Base-by-base conservation (phyloP, 2,797 vertebrate species). In the Phoeniculus purpureus region DNA sequence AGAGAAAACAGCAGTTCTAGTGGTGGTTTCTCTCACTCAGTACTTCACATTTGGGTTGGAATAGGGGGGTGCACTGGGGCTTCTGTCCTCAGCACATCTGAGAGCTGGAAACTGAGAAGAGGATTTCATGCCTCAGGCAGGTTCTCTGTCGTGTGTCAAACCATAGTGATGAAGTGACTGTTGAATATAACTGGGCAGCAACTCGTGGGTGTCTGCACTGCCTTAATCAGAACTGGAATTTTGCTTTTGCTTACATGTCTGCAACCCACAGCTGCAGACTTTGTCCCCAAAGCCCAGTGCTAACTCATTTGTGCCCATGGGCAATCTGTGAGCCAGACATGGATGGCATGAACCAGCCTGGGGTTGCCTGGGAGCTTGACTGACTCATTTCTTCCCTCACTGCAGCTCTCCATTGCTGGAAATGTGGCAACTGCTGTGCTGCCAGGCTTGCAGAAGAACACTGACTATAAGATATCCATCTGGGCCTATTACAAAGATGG, bases 381-480 rank as follows among this genome's bases (percentile, higher is more conserved):
- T 89, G 89, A 81, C 66, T 48, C 34, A 9, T 81, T 58, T 81
- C 45, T 83, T 84, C 7, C 80, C 56, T 31, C 40, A 12, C 83
- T 75, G 15, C 85, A 99, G 99, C 95, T 99, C 87, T 98, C 97
- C 14, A 95, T 99, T 1, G 95, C 98, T 37, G 99, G 99, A 12
- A 96, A 97, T 9, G 97, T 97, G 67, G 97, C 96, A 9, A 97
- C 96, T 1, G 98, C 98, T 1, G 58, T 98, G 66, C 96, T 99
- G 94, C 97, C 98, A 31, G 98, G 97, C 12, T 96, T 99, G 94
- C 97, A 98, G 92, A 98, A 98, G 62, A 98, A 98, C 79, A 97
- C 97, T 2, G 98, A 99, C 73, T 99, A 99, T 75, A 98, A 99
- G 93, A 98, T 99, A 86, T 99, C 99, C 60, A 97, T 99, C 84